These are phyloP conservation scores for Numenius phaeopus DNA, from an alignment of 2,797 vertebrate species.

Conservation along the genomic window DNA sequence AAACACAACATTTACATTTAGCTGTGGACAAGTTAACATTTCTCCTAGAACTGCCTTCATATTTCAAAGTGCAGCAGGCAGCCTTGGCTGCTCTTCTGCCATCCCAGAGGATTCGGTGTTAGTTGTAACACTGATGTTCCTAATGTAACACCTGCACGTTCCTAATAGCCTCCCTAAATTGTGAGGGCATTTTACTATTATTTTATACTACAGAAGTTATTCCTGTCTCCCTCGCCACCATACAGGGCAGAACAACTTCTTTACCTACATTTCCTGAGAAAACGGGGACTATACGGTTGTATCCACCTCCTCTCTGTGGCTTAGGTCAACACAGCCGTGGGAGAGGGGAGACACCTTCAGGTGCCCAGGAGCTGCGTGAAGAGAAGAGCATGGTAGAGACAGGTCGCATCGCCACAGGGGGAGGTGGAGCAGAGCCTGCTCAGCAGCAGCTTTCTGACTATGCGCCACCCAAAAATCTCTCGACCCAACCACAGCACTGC, in stretches of 20 bases:
- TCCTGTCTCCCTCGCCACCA: neutral
- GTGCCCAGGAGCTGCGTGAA: neutral
- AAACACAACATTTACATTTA: neutral
- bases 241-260: neutral
- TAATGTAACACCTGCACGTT: neutral
- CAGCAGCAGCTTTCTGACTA: neutral
- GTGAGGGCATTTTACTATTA: neutral
- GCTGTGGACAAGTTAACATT: neutral
- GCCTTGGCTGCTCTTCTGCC: neutral
- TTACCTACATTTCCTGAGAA: neutral
- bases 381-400: neutral
- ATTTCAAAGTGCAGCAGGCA: accelerated
- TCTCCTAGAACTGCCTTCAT: neutral
- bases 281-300: neutral
- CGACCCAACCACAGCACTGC: neutral
- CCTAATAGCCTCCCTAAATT: neutral
- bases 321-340: neutral
- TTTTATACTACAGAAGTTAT: neutral
- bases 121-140: neutral
- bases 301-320: no score
- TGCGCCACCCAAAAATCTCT: neutral
- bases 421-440: neutral
- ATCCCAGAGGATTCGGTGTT: no score
- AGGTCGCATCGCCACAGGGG: accelerated
- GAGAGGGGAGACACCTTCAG: neutral